phyloP scores from a whole-genome alignment of 2,797 vertebrate species.

The Toxotes lorentzi region DNA sequence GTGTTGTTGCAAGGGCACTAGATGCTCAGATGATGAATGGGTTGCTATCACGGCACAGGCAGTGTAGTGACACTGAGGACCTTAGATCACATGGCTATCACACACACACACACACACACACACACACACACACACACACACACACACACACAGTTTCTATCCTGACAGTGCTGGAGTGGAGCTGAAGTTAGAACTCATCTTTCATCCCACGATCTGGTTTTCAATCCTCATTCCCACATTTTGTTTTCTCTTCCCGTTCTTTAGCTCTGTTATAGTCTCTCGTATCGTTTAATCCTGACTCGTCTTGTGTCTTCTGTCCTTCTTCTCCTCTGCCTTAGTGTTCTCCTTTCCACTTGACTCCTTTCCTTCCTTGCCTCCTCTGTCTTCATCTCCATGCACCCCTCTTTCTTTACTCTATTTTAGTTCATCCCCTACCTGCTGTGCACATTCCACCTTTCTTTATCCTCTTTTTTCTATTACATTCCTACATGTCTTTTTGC shows the following conservation, averaged over 20 bases:
- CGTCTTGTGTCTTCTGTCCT: neutral
- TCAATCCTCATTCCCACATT: constrained; percentile 16
- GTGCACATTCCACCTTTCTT: neutral
- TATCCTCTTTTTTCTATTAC: constrained; percentile 7
- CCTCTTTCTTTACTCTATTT: neutral
- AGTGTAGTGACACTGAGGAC: constrained; percentile 80
- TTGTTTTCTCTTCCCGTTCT: constrained; percentile 14
- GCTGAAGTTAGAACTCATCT: constrained; percentile 60
- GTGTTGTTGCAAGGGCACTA: constrained; percentile 73
- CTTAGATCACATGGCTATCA: constrained; percentile 77
- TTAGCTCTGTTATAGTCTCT: constrained; percentile 1
- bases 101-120: constrained; percentile 21
- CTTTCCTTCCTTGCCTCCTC: neutral
- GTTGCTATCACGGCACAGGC: constrained; percentile 76
- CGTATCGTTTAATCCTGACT: neutral
- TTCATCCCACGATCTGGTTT: constrained; percentile 33
- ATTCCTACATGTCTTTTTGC: neutral
- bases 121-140: neutral
- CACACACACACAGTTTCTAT: neutral
- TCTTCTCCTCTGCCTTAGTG: neutral
- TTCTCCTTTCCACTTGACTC: neutral
- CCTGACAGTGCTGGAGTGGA: constrained; percentile 34
- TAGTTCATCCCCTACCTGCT: neutral
- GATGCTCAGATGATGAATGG: constrained; percentile 80
- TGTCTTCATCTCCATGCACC: neutral